Base-by-base conservation (phyloP, 92 coral and sea anemone genomes). In the Porites rus region DNA sequence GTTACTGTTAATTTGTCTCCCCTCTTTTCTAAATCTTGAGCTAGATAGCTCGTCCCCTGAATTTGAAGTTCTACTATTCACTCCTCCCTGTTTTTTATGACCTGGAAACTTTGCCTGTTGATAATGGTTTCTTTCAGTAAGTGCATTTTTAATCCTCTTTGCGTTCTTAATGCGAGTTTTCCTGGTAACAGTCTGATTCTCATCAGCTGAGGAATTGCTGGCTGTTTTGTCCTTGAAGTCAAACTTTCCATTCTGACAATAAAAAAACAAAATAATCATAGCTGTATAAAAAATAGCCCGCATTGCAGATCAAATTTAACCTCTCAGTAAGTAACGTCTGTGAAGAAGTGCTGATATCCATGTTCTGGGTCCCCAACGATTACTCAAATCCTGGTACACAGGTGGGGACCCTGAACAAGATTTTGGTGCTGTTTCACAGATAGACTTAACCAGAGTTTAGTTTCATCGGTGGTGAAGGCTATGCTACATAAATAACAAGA, bases 81-180 rank as follows among this genome's bases (percentile, higher is more conserved):
- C 24, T 22, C 51, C 12, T 46, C 62, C 65, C 53, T 59, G 72
- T 20, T 13, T 19, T 21, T 53, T 80, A 60, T 1, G 65, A 68
- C 52, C 21, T 2, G 79, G 24, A 60, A 83, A 83, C 73, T 46
- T 73, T 43, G 80, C 87, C 63, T 20, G 61, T 24, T 62, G 80
- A 61, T 74, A 62, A 74, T 21, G 87, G 62, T 60, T 46, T 22
- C 51, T 64, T 0, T 46, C 58, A 18, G 73, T 64, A 4, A 16
- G 13, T 22, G n/a, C 80, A 74, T 83, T 73, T 74, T 83, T 83
- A 12, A 83, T 72, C 62, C 87, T 60, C 18, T 74, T 72, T 8
- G 65, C 80, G 64, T 73, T 83, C 59, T 83, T 83, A n/a, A 73
- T 64, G 22, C 80, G 79, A 21, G 76, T 72, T 83, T 74, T 83